Evolutionary conservation across 2,797 vertebrate species (phyloP).

Genomic region (Aphelocoma californica): DNA sequence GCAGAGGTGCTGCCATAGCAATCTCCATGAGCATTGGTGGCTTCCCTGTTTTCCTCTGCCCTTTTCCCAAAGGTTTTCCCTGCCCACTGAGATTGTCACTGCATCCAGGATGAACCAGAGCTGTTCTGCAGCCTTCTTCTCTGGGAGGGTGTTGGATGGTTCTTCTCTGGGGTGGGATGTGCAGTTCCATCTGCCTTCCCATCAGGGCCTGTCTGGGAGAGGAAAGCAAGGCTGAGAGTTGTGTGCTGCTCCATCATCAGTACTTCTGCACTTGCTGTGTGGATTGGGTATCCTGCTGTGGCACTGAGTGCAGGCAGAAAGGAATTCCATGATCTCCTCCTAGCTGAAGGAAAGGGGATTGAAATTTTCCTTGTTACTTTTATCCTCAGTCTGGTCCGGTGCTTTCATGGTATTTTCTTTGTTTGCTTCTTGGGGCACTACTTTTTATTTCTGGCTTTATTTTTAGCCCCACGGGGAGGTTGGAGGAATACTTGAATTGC

Average conservation of each 20-base stretch:
- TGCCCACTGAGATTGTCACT: background rate
- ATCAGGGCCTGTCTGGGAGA: background rate
- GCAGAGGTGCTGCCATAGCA: background rate
- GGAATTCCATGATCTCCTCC: background rate
- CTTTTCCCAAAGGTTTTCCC: background rate
- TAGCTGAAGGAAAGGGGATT: background rate
- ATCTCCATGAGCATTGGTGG: background rate
- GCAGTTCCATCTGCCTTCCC: background rate
- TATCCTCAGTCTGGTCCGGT: background rate
- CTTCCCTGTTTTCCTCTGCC: background rate
- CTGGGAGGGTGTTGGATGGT: background rate
- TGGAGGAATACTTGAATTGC: conserved; percentile 92
- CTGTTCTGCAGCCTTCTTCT: background rate
- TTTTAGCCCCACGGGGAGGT: conserved; percentile 87
- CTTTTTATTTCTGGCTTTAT: background rate
- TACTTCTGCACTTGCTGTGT: background rate
- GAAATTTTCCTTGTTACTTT: background rate
- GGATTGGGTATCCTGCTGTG: background rate
- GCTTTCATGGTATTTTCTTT: background rate
- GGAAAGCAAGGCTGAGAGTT: background rate
- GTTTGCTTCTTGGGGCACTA: background rate
- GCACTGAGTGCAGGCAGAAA: background rate
- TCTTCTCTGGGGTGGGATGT: background rate
- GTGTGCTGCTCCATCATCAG: background rate
- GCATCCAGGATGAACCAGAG: background rate